Evolutionary conservation across 2,797 vertebrate genomes (phyloP), one percentile per base, ranked within the genome.

Genomic region (Crocidura indochinensis): DNA sequence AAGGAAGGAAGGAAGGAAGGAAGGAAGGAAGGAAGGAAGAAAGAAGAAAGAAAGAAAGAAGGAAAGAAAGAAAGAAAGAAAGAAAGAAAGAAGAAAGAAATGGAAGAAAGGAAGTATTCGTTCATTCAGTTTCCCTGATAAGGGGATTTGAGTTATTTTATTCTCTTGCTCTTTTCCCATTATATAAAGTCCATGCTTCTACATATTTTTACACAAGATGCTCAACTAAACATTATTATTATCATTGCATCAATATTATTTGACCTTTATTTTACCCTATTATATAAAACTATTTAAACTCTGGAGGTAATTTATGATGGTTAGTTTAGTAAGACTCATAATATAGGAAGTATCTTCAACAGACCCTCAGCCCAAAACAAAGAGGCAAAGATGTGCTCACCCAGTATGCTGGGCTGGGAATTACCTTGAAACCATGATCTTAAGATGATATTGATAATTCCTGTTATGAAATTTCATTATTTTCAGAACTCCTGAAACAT

Each of bases 281-380:
- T 90, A 88, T 64, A 76, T 83, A 22, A 84, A 91, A 90, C 62
- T 91, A 79, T 88, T 92, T 78, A 81, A 93, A 91, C 91, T 38
- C 62, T 88, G 47, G 17, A 77, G 74, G 87, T 53, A 94, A 85
- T 53, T 46, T 19, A 90, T 22, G 87, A 72, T 87, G 56, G 24
- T 73, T 47, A 81, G 62, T 20, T 82, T 72, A 62, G 68, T 87
- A 89, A 74, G 60, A 84, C 85, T 90, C 44, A 69, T 92, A 29
- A 83, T 72, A 73, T 47, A 90, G 47, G 91, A 94, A 85, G 31
- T 62, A 91, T 87, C 44, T 91, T 87, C 31, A 87, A 79, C 47
- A 89, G 65, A 1, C 24, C 82, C 19, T 26, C 14, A 64, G 27
- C n/a, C n/a, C 79, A 31, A 60, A 2, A 47, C 8, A 79, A 67